These are phyloP conservation scores for Leptosomus discolor DNA, from an alignment of 2,113 vertebrate genomes.

Conservation along the genomic window DNA sequence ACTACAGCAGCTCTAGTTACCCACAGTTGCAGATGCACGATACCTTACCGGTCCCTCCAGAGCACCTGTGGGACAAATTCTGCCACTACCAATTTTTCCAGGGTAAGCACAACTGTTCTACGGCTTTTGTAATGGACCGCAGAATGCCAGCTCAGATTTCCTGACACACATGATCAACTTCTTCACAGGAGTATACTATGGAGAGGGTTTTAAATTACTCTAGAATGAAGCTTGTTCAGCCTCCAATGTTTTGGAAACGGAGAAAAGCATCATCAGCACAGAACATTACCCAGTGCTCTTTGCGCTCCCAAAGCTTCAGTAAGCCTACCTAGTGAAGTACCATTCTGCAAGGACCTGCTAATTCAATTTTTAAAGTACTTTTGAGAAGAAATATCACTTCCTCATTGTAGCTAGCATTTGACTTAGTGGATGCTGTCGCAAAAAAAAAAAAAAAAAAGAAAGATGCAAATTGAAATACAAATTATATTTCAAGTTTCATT, in stretches of 20 bases:
- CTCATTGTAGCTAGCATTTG: not conserved
- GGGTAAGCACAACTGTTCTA: fast-evolving
- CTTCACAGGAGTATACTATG: not conserved
- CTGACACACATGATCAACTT: fast-evolving
- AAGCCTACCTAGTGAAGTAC: not conserved
- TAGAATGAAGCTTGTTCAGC: not conserved
- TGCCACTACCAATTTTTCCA: not conserved
- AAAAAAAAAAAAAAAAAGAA: not conserved
- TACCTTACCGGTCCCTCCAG: not conserved
- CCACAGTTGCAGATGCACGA: not conserved
- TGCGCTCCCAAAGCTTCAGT: not conserved
- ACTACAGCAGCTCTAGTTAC: not conserved
- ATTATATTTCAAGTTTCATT: not conserved
- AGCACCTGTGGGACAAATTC: not conserved
- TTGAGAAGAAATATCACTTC: not conserved
- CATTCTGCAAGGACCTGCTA: not conserved
- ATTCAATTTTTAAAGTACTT: not conserved
- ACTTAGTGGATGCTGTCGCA: not conserved
- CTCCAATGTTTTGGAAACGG: not conserved
- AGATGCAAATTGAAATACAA: not conserved
- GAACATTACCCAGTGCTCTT: not conserved
- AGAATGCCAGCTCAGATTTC: not conserved
- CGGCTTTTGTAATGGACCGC: not conserved
- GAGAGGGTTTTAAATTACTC: not conserved
- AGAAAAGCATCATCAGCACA: not conserved